These are phyloP conservation scores for Cosmopolites sordidus DNA, from an alignment of 2,888 invertebrate species.

Conservation along the genomic window DNA sequence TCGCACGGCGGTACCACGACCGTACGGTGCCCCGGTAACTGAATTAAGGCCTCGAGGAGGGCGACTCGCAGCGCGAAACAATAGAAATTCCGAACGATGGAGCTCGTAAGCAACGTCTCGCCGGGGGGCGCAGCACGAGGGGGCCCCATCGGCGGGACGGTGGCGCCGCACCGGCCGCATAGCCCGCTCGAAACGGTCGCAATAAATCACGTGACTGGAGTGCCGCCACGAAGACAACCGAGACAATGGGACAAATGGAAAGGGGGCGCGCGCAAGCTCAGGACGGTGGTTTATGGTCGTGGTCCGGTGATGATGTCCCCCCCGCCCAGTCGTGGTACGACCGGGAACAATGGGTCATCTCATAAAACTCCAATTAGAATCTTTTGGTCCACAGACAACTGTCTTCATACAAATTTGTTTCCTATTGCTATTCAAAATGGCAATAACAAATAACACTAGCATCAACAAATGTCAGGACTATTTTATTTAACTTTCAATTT, in stretches of 20 bases:
- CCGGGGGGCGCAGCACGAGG: slow-evolving; percentile 33
- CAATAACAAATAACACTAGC: too few relatives aligned
- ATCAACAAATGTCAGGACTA: too few relatives aligned
- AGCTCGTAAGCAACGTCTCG: slow-evolving; percentile 22
- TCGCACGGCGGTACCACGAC: too few relatives aligned
- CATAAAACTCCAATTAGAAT: too few relatives aligned
- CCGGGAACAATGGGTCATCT: too few relatives aligned
- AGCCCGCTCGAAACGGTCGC: slow-evolving; percentile 19
- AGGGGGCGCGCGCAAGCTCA: slow-evolving; percentile 10
- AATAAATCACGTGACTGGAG: slow-evolving; percentile 48
- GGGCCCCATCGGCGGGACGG: slow-evolving; percentile 44
- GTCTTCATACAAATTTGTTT: too few relatives aligned
- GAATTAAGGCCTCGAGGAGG: slow-evolving; percentile 4
- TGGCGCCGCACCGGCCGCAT: slow-evolving; percentile 43
- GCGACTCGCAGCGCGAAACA: slow-evolving; percentile 39
- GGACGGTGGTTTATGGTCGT: slow-evolving; percentile 19
- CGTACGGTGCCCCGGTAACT: not conserved
- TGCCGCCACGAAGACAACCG: slow-evolving; percentile 40
- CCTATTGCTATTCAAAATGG: too few relatives aligned
- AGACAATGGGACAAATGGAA: slow-evolving; percentile 51
- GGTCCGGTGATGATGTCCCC: not conserved
- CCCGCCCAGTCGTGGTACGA: too few relatives aligned
- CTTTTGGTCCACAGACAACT: too few relatives aligned
- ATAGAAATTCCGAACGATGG: slow-evolving; percentile 45
- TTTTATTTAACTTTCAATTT: too few relatives aligned